Evolutionary conservation across 1,140 invertebrate species (phyloP).

Genomic region (Conopomorpha cramerella): DNA sequence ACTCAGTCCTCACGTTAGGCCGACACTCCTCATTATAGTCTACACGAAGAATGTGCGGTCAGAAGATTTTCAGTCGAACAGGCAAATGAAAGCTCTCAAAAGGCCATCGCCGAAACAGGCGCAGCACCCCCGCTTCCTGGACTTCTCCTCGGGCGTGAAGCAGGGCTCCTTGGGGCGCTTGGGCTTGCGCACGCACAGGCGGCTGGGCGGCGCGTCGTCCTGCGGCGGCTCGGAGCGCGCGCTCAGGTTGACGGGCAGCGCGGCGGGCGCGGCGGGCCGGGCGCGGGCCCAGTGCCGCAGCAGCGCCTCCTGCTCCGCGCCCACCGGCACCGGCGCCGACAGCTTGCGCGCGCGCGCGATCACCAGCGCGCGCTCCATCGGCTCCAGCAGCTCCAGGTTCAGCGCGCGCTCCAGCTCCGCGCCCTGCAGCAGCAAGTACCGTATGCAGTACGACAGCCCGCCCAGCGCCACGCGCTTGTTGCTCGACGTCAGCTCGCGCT

Average conservation of each 20-base stretch:
- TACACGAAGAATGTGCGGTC: too few relatives aligned
- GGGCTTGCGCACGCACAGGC: slow-evolving; percentile 32
- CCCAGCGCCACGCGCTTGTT: slow-evolving; percentile 69
- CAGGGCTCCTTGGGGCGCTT: slow-evolving; percentile 43
- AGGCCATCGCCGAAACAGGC: slow-evolving; percentile 46
- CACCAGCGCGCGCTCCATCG: slow-evolving; percentile 41
- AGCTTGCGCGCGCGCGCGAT: slow-evolving; percentile 32
- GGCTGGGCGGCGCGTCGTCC: slow-evolving; percentile 31
- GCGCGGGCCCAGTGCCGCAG: slow-evolving; percentile 41
- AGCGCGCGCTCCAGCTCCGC: slow-evolving; percentile 62
- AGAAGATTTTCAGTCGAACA: slow-evolving; percentile 38
- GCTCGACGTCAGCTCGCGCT: slow-evolving; percentile 63
- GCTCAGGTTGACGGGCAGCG: slow-evolving; percentile 35
- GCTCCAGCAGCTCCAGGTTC: slow-evolving; percentile 35
- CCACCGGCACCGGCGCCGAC: slow-evolving; percentile 40
- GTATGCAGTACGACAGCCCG: slow-evolving; percentile 66
- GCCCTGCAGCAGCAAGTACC: slow-evolving; percentile 67
- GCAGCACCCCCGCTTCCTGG: slow-evolving; percentile 37
- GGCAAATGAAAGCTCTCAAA: slow-evolving; percentile 45
- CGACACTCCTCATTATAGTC: too few relatives aligned
- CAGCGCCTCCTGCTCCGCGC: slow-evolving; percentile 37
- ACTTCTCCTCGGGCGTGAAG: slow-evolving; percentile 35
- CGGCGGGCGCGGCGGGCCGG: slow-evolving; percentile 29
- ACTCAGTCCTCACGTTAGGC: not conserved
- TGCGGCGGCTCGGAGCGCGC: slow-evolving; percentile 29